phyloP scores from a whole-genome alignment of 2,113 vertebrate genomes.

The Uropsilus gracilis region DNA sequence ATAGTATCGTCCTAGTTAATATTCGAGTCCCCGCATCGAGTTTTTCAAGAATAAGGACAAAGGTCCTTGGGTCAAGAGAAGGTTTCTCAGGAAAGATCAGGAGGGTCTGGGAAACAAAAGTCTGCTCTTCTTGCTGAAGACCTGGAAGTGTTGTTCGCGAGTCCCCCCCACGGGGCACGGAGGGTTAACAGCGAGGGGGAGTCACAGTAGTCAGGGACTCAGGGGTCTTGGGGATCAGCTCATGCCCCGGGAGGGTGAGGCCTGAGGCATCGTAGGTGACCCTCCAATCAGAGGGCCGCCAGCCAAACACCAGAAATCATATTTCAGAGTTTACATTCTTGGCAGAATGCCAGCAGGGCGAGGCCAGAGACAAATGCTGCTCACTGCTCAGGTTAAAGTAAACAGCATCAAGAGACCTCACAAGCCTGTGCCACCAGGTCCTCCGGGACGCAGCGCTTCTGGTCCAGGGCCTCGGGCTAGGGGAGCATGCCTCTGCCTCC shows the following conservation, averaged over 20 bases:
- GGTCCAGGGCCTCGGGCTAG: too few species aligned
- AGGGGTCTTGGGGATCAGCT: not conserved
- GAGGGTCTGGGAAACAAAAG: not conserved
- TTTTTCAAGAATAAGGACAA: not conserved
- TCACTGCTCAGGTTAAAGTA: not conserved
- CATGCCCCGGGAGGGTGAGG: too few species aligned
- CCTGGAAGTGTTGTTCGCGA: not conserved
- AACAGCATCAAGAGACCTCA: not conserved
- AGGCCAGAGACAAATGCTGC: not conserved
- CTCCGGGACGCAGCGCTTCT: too few species aligned
- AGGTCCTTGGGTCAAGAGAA: not conserved
- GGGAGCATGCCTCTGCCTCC: too few species aligned
- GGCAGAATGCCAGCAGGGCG: not conserved
- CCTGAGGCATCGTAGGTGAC: too few species aligned
- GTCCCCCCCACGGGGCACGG: too few species aligned
- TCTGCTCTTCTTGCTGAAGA: not conserved
- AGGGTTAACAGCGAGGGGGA: not conserved
- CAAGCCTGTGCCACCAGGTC: too few species aligned
- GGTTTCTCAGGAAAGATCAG: not conserved
- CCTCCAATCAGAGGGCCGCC: slow-evolving; percentile 7
- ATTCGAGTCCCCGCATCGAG: not conserved
- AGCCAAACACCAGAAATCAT: slow-evolving; percentile 33
- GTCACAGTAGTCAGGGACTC: not conserved
- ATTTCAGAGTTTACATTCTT: slow-evolving; percentile 33
- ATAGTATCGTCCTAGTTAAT: not conserved